Conservation (phyloP, 2,797 vertebrate species). For the Lindbergichthys nudifrons region DNA sequence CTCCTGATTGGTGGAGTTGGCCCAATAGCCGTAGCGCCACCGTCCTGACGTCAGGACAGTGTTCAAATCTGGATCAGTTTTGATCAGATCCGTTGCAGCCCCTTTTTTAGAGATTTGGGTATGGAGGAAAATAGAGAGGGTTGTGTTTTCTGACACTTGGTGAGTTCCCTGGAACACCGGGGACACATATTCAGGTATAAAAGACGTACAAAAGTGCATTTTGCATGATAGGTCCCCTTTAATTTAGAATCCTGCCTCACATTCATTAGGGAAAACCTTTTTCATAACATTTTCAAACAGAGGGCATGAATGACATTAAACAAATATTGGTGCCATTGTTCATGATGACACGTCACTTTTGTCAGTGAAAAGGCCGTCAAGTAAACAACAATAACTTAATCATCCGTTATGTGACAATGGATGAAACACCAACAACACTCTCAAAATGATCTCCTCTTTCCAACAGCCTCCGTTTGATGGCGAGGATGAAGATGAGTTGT, state of each 20-base stretch:
- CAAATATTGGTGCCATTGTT: neutral
- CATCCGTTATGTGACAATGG: neutral
- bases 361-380: neutral
- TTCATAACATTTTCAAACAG: neutral
- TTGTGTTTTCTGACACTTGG: too few species aligned
- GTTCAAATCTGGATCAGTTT: too few species aligned
- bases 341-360: neutral
- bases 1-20: too few species aligned
- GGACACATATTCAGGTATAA: too few species aligned
- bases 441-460: constrained; percentile 16
- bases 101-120: too few species aligned
- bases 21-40: too few species aligned
- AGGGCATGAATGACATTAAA: neutral
- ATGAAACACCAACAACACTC: constrained; percentile 4
- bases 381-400: neutral
- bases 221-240: too few species aligned
- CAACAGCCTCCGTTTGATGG: constrained; percentile 94
- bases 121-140: too few species aligned
- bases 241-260: constrained; percentile 4
- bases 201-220: too few species aligned
- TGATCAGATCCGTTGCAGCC: too few species aligned
- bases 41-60: too few species aligned
- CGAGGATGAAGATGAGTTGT: constrained; percentile 95
- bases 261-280: neutral
- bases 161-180: too few species aligned